Evolutionary conservation across 2,888 invertebrate genomes (phyloP), one percentile per base, ranked within the genome.

Genomic region (Gerosis bhagava): DNA sequence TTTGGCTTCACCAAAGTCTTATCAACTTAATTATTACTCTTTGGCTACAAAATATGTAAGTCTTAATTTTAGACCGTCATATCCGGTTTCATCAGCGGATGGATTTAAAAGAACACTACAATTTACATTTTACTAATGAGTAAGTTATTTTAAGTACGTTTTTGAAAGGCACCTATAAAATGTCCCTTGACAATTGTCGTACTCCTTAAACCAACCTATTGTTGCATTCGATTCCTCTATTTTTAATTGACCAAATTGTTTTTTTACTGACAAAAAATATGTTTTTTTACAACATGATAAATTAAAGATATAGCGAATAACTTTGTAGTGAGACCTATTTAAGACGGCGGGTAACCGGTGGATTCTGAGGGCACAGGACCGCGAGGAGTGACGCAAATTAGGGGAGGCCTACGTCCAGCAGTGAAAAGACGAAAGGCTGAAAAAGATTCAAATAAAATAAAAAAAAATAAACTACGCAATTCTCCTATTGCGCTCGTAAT

Each of bases 111-210:
- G 65, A 79, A 76, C 63, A 67, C 83, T 84, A 84, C 79, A 69
- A 72, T 76, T 68, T 82, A 83, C 76, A 81, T 73, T 66, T 73
- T 46, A 72, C 73, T 80, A 80, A 65, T 57, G 68, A 57, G 46
- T 74, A 73, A 67, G 29, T 36, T 77, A 73, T 77, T 67, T 69
- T 75, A 79, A 75, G 66, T 46, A 46, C 46, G 68, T 73, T 75
- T 80, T 73, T 77, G 75, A 86, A 88, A 87, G 87, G 87, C 87
- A 87, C 87, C 87, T 86, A 84, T 83, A 78, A 76, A 83, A 80
- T 74, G 77, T 82, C 77, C 73, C 62, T 75, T 75, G 81, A 84
- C 83, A 59, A 50, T 57, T 47, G 76, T 79, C 81, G 73, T 73
- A 65, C 82, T 84, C 83, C 70, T 47, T 51, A 44, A 50, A 55